Conservation (phyloP, 2,888 invertebrate species). For the Pterostichus madidus region DNA sequence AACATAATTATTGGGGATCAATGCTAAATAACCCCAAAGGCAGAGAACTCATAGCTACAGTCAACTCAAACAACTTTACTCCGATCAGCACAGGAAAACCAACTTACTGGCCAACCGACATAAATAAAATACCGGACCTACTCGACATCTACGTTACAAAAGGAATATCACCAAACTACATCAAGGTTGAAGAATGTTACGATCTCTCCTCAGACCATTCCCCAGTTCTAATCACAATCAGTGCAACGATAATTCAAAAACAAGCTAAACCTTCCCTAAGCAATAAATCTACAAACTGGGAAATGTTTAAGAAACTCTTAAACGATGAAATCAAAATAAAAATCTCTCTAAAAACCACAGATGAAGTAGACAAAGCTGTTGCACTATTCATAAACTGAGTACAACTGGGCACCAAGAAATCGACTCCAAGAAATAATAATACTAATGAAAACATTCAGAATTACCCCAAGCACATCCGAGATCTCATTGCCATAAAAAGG, state of each 20-base stretch:
- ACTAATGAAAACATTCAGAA: constrained; percentile 5
- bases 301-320: constrained; percentile 25
- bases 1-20: constrained; percentile 69
- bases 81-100: constrained; percentile 69
- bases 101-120: constrained; percentile 70
- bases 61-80: constrained; percentile 28
- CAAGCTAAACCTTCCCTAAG: constrained; percentile 47
- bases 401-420: constrained; percentile 29
- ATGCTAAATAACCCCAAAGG: constrained; percentile 68
- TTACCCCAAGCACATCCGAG: constrained; percentile 49
- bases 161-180: constrained; percentile 64
- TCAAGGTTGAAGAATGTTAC: constrained; percentile 50
- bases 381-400: constrained; percentile 39
- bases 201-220: too few species aligned
- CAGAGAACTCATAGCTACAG: constrained; percentile 51
- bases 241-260: constrained; percentile 60
- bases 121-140: constrained; percentile 70
- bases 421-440: background rate
- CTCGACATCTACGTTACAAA: constrained; percentile 70
- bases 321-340: constrained; percentile 29
- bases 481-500: constrained; percentile 58
- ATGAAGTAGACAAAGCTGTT: constrained; percentile 53
- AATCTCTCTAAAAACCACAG: constrained; percentile 51
- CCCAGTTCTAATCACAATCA: constrained; percentile 67
- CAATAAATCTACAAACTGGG: too few species aligned